Conservation (phyloP, 2,888 invertebrate species). For the Drosophila cracens region DNA sequence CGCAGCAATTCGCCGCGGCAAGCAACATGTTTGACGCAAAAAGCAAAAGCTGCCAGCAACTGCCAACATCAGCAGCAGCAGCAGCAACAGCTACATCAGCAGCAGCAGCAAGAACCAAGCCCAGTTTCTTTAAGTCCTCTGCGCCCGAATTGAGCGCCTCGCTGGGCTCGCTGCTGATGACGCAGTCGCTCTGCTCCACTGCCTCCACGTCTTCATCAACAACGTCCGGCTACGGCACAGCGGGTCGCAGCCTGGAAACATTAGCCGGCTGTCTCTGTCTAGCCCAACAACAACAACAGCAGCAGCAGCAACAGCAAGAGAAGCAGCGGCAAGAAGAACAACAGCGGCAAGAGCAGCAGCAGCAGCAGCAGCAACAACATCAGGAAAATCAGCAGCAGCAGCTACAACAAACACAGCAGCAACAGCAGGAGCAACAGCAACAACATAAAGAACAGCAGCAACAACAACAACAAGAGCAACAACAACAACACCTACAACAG, state of each 20-base stretch:
- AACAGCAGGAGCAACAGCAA: conserved; percentile 53
- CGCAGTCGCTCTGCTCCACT: conserved; percentile 80
- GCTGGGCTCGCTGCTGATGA: conserved; percentile 78
- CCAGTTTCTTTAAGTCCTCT: conserved; percentile 79
- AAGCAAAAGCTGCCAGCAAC: conserved; percentile 67
- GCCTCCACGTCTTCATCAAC: conserved; percentile 68
- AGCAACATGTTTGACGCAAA: conserved; percentile 76
- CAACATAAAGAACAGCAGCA: conserved; percentile 52
- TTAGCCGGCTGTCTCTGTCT: conserved; percentile 69
- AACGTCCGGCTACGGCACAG: conserved; percentile 80
- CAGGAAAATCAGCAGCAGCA: conserved; percentile 39
- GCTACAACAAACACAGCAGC: conserved; percentile 50
- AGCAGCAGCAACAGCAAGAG: conserved; percentile 35
- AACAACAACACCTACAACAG: conserved; percentile 32
- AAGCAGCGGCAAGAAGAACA: conserved; percentile 26
- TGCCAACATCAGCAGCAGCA: conserved; percentile 51
- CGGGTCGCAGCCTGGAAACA: conserved; percentile 79
- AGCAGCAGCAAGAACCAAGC: conserved; percentile 14
- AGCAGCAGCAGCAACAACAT: conserved; percentile 48
- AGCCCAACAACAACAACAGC: conserved; percentile 56
- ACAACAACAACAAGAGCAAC: conserved; percentile 42
- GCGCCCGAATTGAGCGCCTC: conserved; percentile 81
- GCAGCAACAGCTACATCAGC: conserved; percentile 37
- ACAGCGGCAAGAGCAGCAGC: conserved; percentile 45
- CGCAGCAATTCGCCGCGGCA: conserved; percentile 67